Conservation (phyloP, 1,140 invertebrate species). For the Drosophila malerkotliana region DNA sequence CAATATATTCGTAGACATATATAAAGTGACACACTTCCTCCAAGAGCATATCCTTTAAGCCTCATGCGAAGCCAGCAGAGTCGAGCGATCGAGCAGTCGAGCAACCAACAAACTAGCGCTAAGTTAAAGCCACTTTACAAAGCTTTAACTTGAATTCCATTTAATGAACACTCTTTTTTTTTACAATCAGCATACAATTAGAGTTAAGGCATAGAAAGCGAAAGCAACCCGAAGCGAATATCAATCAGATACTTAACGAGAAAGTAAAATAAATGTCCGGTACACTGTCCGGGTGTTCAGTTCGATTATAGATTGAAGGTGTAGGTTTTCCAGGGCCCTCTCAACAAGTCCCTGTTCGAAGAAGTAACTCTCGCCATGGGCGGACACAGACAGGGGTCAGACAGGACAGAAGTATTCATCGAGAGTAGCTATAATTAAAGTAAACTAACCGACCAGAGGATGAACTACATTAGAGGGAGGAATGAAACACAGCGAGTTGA, state of each 20-base stretch:
- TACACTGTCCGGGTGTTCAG: background rate
- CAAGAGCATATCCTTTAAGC: slow-evolving; percentile 41
- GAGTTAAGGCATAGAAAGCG: background rate
- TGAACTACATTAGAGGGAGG: slow-evolving; percentile 13
- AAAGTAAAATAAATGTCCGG: background rate
- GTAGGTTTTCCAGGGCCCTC: background rate
- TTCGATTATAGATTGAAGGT: background rate
- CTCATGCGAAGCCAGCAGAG: slow-evolving; percentile 25
- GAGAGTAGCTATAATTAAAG: slow-evolving; percentile 4
- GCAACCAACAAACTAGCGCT: slow-evolving; percentile 19
- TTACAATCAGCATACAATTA: slow-evolving; percentile 26
- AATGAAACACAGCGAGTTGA: slow-evolving; percentile 18
- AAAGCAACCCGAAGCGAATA: slow-evolving; percentile 14
- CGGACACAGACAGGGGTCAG: slow-evolving; percentile 12
- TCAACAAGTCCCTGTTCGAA: background rate
- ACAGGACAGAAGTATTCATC: slow-evolving; percentile 37
- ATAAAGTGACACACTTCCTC: slow-evolving; percentile 12
- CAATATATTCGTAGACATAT: slow-evolving; percentile 20
- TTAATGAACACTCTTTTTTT: slow-evolving; percentile 41
- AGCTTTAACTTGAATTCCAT: slow-evolving; percentile 71
- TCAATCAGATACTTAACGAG: slow-evolving; percentile 66
- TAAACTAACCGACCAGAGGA: background rate
- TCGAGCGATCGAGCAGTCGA: slow-evolving; percentile 7
- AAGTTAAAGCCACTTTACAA: slow-evolving; percentile 57
- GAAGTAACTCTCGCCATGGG: no score